phyloP scores from a whole-genome alignment of 1,140 invertebrate genomes.

The Drosophila hydei region DNA sequence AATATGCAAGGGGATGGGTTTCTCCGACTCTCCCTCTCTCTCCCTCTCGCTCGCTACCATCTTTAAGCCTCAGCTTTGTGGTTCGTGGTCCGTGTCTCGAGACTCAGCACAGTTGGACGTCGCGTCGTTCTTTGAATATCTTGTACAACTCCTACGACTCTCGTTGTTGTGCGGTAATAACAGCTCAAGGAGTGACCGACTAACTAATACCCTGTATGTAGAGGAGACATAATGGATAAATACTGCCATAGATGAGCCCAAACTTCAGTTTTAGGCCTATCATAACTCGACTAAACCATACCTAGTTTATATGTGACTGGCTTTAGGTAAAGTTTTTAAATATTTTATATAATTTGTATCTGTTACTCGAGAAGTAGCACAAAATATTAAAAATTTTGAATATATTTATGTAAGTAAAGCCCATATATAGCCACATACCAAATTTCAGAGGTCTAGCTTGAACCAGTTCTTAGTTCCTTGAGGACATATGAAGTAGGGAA shows the following conservation, averaged over 20 bases:
- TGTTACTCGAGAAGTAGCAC: too few relatives aligned
- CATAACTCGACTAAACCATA: too few relatives aligned
- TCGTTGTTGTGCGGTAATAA: constrained; percentile 1
- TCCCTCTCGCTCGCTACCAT: neutral
- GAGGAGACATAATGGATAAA: too few relatives aligned
- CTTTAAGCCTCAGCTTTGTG: neutral
- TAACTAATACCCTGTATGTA: neutral
- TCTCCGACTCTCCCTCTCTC: neutral
- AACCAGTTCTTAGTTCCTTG: neutral
- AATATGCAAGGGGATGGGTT: constrained; percentile 25
- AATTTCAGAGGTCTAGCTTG: neutral
- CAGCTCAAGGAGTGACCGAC: neutral
- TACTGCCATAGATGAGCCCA: too few relatives aligned
- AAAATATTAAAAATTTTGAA: neutral
- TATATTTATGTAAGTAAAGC: neutral
- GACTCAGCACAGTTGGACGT: constrained; percentile 49
- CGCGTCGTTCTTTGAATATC: constrained; percentile 3
- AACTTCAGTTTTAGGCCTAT: too few relatives aligned
- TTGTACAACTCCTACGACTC: constrained; percentile 39
- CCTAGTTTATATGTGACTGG: too few relatives aligned
- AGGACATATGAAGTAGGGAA: too few relatives aligned
- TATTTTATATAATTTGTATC: too few relatives aligned
- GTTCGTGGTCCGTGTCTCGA: constrained; percentile 1
- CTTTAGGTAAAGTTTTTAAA: too few relatives aligned
- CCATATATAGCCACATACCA: neutral